Conservation (phyloP, 2,888 invertebrate genomes). For the Epinotia ramella region DNA sequence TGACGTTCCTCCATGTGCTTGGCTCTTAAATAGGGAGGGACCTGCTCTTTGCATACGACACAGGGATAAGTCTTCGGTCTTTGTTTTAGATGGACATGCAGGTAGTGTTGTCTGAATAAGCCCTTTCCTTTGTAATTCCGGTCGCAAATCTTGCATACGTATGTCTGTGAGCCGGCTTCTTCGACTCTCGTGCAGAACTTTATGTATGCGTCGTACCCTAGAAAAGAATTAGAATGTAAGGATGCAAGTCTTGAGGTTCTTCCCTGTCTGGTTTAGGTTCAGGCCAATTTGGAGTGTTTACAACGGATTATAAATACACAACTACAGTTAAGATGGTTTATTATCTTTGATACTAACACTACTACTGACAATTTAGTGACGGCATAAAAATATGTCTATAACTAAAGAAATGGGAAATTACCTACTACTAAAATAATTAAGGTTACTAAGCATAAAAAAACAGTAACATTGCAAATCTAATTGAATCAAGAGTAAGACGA, state of each 20-base stretch:
- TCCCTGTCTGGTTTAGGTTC: constrained; percentile 38
- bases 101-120: constrained; percentile 33
- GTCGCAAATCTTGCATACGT: constrained; percentile 35
- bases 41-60: constrained; percentile 25
- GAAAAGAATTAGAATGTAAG: constrained; percentile 39
- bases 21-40: constrained; percentile 7
- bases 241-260: background rate
- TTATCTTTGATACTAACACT: background rate
- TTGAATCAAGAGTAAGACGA: too few relatives aligned
- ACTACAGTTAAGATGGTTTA: constrained; percentile 14
- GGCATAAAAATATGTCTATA: constrained; percentile 35
- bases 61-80: constrained; percentile 15
- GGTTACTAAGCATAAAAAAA: background rate
- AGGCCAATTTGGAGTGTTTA: constrained; percentile 35
- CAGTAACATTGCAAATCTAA: background rate
- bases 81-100: constrained; percentile 31
- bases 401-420: background rate
- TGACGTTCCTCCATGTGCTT: constrained; percentile 46
- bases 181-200: background rate
- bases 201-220: constrained; percentile 24
- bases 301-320: constrained; percentile 38
- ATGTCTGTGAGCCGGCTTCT: constrained; percentile 41
- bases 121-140: constrained; percentile 20
- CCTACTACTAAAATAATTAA: background rate
- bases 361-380: constrained; percentile 53